Evolutionary conservation across 1,140 invertebrate species (phyloP).

Genomic region (Bombus difficillimus): DNA sequence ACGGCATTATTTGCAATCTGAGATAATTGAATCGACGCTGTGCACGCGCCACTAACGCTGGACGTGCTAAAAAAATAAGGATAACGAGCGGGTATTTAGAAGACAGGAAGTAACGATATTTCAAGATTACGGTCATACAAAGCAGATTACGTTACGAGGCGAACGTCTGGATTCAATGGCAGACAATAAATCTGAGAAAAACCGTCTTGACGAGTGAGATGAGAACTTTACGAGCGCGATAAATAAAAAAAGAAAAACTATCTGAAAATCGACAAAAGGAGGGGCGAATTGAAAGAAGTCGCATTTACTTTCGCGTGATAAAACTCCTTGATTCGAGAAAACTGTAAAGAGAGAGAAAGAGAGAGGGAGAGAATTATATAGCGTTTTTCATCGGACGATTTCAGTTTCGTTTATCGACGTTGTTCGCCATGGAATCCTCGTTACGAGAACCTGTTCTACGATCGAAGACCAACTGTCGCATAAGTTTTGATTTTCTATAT

Average conservation of each 20-base stretch:
- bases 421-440: too few relatives aligned
- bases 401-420: neutral
- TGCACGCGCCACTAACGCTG: too few relatives aligned
- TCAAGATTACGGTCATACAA: neutral
- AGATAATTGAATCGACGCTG: neutral
- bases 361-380: neutral
- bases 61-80: too few relatives aligned
- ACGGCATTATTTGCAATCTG: too few relatives aligned
- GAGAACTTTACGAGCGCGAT: neutral
- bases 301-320: neutral
- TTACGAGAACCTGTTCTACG: neutral
- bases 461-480: too few relatives aligned
- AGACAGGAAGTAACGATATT: neutral
- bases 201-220: neutral
- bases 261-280: neutral
- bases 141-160: neutral
- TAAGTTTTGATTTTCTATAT: neutral
- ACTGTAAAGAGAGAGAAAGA: neutral
- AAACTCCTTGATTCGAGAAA: neutral
- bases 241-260: neutral
- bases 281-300: neutral
- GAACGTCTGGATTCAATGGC: neutral
- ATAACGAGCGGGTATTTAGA: neutral
- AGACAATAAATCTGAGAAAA: neutral
- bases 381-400: neutral